Evolutionary conservation across 2,113 vertebrate species (phyloP).

Genomic region (Scomber colias): DNA sequence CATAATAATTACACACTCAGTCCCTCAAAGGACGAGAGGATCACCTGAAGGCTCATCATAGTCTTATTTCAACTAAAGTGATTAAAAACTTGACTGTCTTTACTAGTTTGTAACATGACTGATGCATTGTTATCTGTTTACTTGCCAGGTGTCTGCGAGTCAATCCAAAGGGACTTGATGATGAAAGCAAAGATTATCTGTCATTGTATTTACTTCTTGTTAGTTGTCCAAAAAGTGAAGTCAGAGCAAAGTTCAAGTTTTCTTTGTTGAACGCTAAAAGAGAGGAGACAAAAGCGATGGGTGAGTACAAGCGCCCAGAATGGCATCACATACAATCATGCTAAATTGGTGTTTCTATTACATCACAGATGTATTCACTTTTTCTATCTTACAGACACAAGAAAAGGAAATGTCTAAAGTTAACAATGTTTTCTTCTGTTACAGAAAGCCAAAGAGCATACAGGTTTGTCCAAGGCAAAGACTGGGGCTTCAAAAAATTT

Average conservation of each 20-base stretch:
- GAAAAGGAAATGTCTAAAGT: neutral
- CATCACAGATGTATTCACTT: neutral
- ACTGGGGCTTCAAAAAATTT: slow-evolving; percentile 99
- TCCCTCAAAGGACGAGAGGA: slow-evolving; percentile 11
- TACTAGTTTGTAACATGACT: slow-evolving; percentile 11
- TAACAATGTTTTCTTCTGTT: neutral
- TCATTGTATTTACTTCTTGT: slow-evolving; percentile 98
- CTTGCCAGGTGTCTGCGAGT: slow-evolving; percentile 95
- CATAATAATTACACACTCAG: slow-evolving; percentile 10
- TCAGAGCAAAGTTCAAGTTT: slow-evolving; percentile 99
- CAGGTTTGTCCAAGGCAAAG: slow-evolving; percentile 99
- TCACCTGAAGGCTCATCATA: neutral
- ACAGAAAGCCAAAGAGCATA: slow-evolving; percentile 99
- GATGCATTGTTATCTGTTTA: slow-evolving; percentile 43
- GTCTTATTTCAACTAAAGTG: slow-evolving; percentile 21
- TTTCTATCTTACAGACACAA: neutral
- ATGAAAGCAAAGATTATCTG: slow-evolving; percentile 99
- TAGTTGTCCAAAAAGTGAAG: slow-evolving; percentile 99
- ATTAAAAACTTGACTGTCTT: slow-evolving; percentile 1
- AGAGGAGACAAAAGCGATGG: slow-evolving; percentile 99
- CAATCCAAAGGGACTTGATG: slow-evolving; percentile 98
- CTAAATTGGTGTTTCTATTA: neutral
- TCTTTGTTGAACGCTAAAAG: slow-evolving; percentile 97
- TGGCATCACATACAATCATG: neutral
- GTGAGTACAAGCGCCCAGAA: slow-evolving; percentile 81